Conservation (phyloP, 37 sponge, comb jelly and placozoan genomes). For the Theonella swinhoei region DNA sequence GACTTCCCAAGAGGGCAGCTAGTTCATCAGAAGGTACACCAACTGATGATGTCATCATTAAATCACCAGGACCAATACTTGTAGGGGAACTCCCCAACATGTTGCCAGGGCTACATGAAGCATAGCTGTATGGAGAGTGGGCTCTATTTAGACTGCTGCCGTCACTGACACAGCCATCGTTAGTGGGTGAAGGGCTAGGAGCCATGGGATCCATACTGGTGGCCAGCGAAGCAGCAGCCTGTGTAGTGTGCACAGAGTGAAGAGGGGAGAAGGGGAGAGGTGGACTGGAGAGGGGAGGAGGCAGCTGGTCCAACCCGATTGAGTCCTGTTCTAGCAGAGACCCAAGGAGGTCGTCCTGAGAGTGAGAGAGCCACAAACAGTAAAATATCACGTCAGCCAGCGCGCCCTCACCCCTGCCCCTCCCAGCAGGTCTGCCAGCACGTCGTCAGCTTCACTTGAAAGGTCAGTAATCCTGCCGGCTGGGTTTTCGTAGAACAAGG, state of each 20-base stretch:
- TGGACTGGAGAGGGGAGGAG: not conserved
- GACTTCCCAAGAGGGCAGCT: not conserved
- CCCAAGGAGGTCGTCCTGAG: slow-evolving; percentile 21
- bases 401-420: not conserved
- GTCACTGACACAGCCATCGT: slow-evolving; percentile 35
- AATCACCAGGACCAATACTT: not conserved
- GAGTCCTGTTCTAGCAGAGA: not conserved
- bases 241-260: too few relatives aligned
- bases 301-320: not conserved
- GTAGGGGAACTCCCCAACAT: not conserved
- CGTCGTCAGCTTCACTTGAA: not conserved
- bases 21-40: not conserved
- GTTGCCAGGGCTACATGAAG: not conserved
- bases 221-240: too few relatives aligned
- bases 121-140: not conserved
- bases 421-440: slow-evolving; percentile 13
- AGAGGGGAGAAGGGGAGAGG: not conserved
- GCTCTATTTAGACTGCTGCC: not conserved
- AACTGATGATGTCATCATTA: not conserved
- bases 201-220: not conserved
- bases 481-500: not conserved
- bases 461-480: not conserved
- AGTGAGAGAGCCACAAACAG: not conserved
- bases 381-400: not conserved
- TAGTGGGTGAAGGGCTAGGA: slow-evolving; percentile 30